Evolutionary conservation across 1,140 invertebrate species (phyloP).

Genomic region (Drosophila kanapiae): DNA sequence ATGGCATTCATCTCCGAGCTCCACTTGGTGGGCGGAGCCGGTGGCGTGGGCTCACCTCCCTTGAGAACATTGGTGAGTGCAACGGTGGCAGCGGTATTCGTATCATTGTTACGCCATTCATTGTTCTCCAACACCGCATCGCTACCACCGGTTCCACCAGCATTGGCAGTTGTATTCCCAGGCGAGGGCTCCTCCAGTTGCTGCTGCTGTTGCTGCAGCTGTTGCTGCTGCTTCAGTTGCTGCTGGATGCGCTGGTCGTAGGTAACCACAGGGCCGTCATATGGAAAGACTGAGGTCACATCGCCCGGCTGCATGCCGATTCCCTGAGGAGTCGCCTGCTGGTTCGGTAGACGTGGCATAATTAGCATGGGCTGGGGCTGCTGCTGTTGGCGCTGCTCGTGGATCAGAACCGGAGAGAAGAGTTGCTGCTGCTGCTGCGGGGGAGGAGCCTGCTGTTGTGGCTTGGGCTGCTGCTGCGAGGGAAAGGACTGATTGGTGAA

Average conservation of each 20-base stretch:
- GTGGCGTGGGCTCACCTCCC: slow-evolving; percentile 42
- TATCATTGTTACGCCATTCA: slow-evolving; percentile 65
- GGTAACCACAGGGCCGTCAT: slow-evolving; percentile 61
- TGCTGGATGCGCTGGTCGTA: slow-evolving; percentile 79
- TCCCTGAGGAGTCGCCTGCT: slow-evolving; percentile 55
- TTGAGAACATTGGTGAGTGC: slow-evolving; percentile 75
- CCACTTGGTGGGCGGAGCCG: slow-evolving; percentile 68
- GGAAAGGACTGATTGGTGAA: slow-evolving; percentile 92
- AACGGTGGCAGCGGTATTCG: slow-evolving; percentile 73
- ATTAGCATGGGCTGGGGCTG: slow-evolving; percentile 69
- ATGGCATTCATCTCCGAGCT: slow-evolving; percentile 81
- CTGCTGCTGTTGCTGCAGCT: slow-evolving; percentile 48
- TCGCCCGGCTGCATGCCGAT: slow-evolving; percentile 79
- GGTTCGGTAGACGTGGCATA: slow-evolving; percentile 58
- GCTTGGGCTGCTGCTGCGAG: slow-evolving; percentile 75
- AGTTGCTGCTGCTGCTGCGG: slow-evolving; percentile 68
- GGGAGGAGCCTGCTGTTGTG: slow-evolving; percentile 36
- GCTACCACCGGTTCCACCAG: slow-evolving; percentile 16
- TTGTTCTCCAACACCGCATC: slow-evolving; percentile 62
- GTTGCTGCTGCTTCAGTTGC: slow-evolving; percentile 64
- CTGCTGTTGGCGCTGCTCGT: slow-evolving; percentile 63
- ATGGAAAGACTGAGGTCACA: slow-evolving; percentile 69
- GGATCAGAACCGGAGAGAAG: slow-evolving; percentile 69
- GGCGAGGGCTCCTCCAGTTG: slow-evolving; percentile 42
- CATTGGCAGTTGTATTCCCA: slow-evolving; percentile 10